phyloP scores from a whole-genome alignment of 2,113 vertebrate genomes.

The Varanus komodoensis region DNA sequence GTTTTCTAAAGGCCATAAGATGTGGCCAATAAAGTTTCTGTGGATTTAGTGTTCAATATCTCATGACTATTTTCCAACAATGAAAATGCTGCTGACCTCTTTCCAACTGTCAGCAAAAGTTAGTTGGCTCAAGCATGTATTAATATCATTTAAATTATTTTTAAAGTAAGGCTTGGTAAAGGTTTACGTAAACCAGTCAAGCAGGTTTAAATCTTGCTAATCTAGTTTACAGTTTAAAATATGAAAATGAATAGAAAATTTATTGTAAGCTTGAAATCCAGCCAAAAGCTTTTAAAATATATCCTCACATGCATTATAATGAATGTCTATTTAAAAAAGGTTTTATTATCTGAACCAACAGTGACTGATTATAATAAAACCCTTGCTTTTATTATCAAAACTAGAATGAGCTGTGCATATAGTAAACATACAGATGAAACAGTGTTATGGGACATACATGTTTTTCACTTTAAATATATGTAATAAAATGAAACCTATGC shows the following conservation, averaged over 20 bases:
- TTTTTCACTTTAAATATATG: conserved; percentile 6
- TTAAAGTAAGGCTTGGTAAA: conserved; percentile 31
- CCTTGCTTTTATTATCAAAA: conserved; percentile 30
- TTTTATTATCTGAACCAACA: conserved; percentile 22
- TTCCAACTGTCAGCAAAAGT: conserved; percentile 32
- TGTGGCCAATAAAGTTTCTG: conserved; percentile 13
- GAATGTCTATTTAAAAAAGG: neutral
- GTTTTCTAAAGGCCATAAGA: conserved; percentile 16
- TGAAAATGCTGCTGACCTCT: neutral
- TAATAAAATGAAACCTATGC: conserved; percentile 28
- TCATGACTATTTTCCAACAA: conserved; percentile 41
- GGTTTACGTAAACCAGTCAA: conserved; percentile 35
- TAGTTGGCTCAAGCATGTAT: conserved; percentile 38
- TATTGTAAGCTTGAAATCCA: conserved; percentile 19
- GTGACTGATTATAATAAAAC: conserved; percentile 29
- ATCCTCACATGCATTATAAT: neutral
- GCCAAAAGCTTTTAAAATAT: neutral
- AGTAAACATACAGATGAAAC: neutral
- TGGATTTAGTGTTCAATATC: conserved; percentile 27
- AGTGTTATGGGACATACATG: neutral
- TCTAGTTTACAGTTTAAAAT: conserved; percentile 25
- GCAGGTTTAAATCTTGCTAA: conserved; percentile 36
- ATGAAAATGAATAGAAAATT: conserved; percentile 23
- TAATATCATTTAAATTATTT: conserved; percentile 29
- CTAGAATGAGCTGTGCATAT: neutral